Conservation (phyloP, 2,797 vertebrate genomes). For the Allobates femoralis region DNA sequence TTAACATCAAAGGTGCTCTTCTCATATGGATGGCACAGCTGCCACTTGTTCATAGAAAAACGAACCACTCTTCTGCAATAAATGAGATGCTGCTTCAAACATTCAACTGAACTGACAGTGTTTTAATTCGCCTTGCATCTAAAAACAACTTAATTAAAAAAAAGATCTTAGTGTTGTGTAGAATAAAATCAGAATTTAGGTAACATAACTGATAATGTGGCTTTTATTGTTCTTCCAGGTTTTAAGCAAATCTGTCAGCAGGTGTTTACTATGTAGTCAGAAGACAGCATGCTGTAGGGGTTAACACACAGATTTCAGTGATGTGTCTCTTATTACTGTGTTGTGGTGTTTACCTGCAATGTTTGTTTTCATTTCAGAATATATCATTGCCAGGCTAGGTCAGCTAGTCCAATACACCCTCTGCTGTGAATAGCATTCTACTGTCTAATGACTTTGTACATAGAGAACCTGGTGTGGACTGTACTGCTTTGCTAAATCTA, state of each 20-base stretch:
- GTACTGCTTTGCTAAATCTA: too few species aligned
- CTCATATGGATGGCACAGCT: constrained; percentile 36
- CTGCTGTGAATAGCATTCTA: too few species aligned
- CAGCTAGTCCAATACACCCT: too few species aligned
- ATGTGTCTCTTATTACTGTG: too few species aligned
- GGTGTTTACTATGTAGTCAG: too few species aligned
- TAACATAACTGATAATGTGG: not conserved
- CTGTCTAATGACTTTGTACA: too few species aligned
- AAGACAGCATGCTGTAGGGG: too few species aligned
- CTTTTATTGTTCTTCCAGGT: not conserved
- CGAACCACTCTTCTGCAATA: constrained; percentile 13
- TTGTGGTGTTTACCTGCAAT: too few species aligned
- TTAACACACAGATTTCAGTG: too few species aligned
- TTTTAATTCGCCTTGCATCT: constrained; percentile 46
- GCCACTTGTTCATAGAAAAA: constrained; percentile 33
- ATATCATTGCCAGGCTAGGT: too few species aligned
- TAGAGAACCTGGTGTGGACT: too few species aligned
- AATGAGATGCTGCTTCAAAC: constrained; percentile 40
- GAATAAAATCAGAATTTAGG: constrained; percentile 10
- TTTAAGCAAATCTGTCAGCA: not conserved
- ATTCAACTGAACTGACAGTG: constrained; percentile 9
- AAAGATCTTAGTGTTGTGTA: not conserved
- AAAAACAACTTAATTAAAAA: constrained; percentile 1
- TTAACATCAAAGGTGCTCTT: constrained; percentile 52
- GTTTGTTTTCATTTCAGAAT: too few species aligned